Conservation (phyloP, 2,797 vertebrate species). For the Sylvia borin region DNA sequence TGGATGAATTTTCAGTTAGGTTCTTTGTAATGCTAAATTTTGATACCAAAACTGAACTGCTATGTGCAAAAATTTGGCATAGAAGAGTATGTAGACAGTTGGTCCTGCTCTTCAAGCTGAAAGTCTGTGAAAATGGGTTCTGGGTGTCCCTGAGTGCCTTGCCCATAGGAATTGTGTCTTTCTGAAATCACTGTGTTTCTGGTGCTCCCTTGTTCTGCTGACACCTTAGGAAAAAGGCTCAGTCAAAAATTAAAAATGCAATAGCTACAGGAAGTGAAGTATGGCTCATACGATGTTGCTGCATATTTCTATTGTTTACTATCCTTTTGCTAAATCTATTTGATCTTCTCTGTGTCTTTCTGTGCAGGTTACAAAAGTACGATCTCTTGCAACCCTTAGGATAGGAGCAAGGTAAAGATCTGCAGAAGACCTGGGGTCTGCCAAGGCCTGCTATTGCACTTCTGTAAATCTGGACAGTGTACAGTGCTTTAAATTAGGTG, state of each 20-base stretch:
- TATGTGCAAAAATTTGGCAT: not conserved
- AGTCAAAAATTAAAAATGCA: not conserved
- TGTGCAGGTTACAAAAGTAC: slow-evolving; percentile 73
- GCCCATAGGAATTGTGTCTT: not conserved
- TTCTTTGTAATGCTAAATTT: not conserved
- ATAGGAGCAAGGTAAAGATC: slow-evolving; percentile 62
- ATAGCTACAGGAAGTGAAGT: not conserved
- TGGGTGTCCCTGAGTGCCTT: not conserved
- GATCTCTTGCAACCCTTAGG: slow-evolving; percentile 65
- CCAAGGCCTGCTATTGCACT: slow-evolving; percentile 58
- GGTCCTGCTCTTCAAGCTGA: not conserved
- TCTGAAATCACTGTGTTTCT: not conserved
- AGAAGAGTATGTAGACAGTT: not conserved
- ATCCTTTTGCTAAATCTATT: slow-evolving; percentile 48
- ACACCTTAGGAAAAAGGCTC: not conserved
- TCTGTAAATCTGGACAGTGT: slow-evolving; percentile 51
- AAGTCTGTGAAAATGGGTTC: not conserved
- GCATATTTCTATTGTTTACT: not conserved
- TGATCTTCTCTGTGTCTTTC: slow-evolving; percentile 72
- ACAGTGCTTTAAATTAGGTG: slow-evolving; percentile 43
- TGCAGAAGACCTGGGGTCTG: slow-evolving; percentile 68
- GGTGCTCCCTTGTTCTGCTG: not conserved
- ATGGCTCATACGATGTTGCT: not conserved
- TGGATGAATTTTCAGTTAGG: not conserved
- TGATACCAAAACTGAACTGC: not conserved